These are phyloP conservation scores for Phyllotreta cruciferae DNA, from an alignment of 2,888 invertebrate species.

Conservation along the genomic window DNA sequence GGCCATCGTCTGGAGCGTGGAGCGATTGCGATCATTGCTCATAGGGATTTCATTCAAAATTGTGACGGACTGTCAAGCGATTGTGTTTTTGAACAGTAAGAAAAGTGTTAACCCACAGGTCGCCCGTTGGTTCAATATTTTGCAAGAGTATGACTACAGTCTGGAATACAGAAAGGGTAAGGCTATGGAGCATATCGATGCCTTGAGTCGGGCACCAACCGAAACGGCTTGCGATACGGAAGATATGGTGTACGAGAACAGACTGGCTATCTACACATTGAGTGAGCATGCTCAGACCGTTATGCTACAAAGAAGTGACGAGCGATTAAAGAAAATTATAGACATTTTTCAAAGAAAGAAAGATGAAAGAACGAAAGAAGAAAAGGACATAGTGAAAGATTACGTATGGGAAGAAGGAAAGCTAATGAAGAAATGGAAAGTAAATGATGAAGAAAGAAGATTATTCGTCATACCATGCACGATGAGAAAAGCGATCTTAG, in stretches of 20 bases:
- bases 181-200: slow-evolving; percentile 42
- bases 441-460: slow-evolving; percentile 25
- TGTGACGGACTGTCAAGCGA: slow-evolving; percentile 46
- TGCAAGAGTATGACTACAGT: slow-evolving; percentile 41
- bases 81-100: slow-evolving; percentile 41
- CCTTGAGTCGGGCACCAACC: slow-evolving; percentile 41
- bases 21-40: slow-evolving; percentile 42
- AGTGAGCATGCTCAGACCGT: slow-evolving; percentile 31
- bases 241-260: slow-evolving; percentile 17
- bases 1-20: slow-evolving; percentile 44
- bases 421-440: slow-evolving; percentile 19
- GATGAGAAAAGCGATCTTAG: slow-evolving; percentile 36
- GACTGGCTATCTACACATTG: slow-evolving; percentile 25
- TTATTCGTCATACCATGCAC: slow-evolving; percentile 38
- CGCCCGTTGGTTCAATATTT: slow-evolving; percentile 40
- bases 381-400: slow-evolving; percentile 25
- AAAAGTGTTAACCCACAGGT: slow-evolving; percentile 44
- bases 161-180: slow-evolving; percentile 42
- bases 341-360: slow-evolving; percentile 25
- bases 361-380: slow-evolving; percentile 22
- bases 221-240: slow-evolving; percentile 27
- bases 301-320: slow-evolving; percentile 31
- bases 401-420: slow-evolving; percentile 30
- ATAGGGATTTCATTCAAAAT: slow-evolving; percentile 26
- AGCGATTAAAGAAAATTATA: slow-evolving; percentile 29